A percentile compares a stretch with the other conserved stretches of the same genome.
phyloP scores from a whole-genome alignment of 2,797 vertebrate genomes.

The Erithacus rubecula region DNA sequence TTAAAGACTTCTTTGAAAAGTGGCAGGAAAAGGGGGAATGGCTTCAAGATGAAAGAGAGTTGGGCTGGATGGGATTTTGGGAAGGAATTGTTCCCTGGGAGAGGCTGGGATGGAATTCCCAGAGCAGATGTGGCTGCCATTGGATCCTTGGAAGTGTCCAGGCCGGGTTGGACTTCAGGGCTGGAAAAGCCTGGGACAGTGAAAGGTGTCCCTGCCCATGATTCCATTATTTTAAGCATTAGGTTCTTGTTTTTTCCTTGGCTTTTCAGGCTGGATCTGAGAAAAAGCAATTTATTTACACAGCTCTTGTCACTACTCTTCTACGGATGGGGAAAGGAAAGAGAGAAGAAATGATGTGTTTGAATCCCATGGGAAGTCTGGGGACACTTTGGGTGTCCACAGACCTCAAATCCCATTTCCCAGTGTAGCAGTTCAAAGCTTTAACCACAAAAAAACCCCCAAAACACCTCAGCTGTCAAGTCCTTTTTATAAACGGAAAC shows the following conservation, averaged over 20 bases:
- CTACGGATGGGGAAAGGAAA: neutral
- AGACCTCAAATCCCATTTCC: neutral
- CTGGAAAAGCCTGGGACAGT: neutral
- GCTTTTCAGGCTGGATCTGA: neutral
- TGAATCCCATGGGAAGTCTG: neutral
- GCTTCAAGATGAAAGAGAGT: rapidly evolving
- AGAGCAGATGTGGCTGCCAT: neutral
- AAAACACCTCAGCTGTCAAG: neutral
- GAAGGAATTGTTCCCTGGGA: neutral
- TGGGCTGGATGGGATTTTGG: rapidly evolving
- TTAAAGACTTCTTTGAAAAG: neutral
- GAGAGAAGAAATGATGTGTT: neutral
- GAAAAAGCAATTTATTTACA: neutral
- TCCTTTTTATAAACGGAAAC: neutral
- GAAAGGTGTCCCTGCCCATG: neutral
- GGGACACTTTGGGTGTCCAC: neutral
- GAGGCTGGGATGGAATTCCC: neutral
- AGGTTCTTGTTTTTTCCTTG: neutral
- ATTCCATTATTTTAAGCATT: neutral
- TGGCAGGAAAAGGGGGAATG: too few species aligned
- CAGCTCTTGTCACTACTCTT: neutral
- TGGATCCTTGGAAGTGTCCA: neutral
- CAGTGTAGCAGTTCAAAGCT: neutral
- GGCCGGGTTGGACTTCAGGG: neutral
- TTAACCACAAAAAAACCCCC: neutral